Conservation (phyloP, 2,888 invertebrate species). For the Lasius fuliginosus region DNA sequence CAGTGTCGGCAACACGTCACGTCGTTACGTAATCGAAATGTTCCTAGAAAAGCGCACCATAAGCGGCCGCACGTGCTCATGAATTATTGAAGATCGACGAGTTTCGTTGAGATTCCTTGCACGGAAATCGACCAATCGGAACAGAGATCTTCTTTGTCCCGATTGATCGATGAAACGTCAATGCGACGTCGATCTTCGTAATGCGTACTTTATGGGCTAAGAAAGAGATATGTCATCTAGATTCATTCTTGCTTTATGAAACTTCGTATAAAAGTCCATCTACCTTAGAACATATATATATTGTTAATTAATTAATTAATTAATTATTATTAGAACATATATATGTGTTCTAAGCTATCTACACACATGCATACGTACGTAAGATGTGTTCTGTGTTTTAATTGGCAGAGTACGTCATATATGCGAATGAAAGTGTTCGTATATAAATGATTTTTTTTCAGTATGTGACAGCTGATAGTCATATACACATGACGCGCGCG, state of each 20-base stretch:
- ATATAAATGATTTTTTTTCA: too few species aligned
- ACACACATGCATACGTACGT: too few species aligned
- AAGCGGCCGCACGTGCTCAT: neutral
- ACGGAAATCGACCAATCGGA: neutral
- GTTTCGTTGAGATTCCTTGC: neutral
- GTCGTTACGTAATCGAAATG: neutral
- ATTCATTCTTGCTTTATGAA: neutral
- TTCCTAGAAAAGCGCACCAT: neutral
- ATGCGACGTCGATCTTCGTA: neutral
- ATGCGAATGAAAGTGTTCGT: neutral
- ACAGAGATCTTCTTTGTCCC: neutral
- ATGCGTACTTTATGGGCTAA: neutral
- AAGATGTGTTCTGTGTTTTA: neutral
- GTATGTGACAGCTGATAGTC: too few species aligned
- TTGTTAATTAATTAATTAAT: too few species aligned
- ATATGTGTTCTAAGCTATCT: too few species aligned
- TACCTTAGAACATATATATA: too few species aligned
- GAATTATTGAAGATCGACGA: neutral
- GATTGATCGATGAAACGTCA: neutral
- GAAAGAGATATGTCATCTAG: neutral
- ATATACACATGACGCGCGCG: neutral
- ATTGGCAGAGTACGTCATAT: neutral
- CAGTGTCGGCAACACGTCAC: neutral
- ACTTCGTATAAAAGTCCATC: neutral
- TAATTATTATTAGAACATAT: too few species aligned